Evolutionary conservation across 1,140 invertebrate species (phyloP).

Genomic region (Bombus affinis): DNA sequence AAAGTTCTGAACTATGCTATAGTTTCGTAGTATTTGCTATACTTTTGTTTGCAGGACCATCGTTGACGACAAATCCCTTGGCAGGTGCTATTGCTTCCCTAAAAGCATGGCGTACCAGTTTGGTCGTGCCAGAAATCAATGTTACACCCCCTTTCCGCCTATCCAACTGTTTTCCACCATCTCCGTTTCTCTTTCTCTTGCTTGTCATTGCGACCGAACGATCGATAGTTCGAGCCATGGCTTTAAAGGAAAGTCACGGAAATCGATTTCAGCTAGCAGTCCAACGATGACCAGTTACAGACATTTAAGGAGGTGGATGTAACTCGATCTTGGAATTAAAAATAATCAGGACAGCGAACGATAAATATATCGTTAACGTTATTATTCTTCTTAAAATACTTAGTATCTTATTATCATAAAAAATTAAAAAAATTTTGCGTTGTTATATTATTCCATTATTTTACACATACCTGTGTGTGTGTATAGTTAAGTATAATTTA

Average conservation of each 20-base stretch:
- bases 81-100: slow-evolving; percentile 2
- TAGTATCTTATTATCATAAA: too few relatives aligned
- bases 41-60: slow-evolving; percentile 11
- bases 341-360: too few relatives aligned
- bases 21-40: slow-evolving; percentile 15
- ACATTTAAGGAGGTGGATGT: not conserved
- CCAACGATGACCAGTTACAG: not conserved
- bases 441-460: too few relatives aligned
- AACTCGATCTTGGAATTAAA: too few relatives aligned
- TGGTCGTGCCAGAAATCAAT: slow-evolving; percentile 19
- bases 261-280: not conserved
- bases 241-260: not conserved
- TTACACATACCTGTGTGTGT: too few relatives aligned
- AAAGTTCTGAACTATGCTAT: slow-evolving; percentile 10
- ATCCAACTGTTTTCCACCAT: not conserved
- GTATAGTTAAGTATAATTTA: too few relatives aligned
- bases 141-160: not conserved
- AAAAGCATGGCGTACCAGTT: not conserved
- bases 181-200: not conserved
- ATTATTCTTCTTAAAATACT: too few relatives aligned
- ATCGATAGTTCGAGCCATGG: not conserved
- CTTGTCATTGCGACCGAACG: not conserved
- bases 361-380: too few relatives aligned
- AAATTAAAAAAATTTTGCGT: too few relatives aligned
- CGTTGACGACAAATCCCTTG: slow-evolving; percentile 22